Base-by-base conservation (phyloP, 2,113 vertebrate species). In the Gnathonemus longibarbis region DNA sequence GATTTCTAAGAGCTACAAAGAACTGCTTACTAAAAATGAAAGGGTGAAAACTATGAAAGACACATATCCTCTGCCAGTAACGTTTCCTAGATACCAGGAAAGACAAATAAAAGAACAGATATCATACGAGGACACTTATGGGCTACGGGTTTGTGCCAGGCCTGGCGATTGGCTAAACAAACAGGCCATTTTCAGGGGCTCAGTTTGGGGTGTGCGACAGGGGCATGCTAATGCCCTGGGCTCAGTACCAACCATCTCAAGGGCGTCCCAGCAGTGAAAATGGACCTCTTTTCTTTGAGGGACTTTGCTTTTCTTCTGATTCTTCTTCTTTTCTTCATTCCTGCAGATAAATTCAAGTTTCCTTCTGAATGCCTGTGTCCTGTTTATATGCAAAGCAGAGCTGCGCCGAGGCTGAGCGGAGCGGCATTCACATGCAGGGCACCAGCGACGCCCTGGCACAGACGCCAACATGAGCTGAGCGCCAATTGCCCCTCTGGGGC, bases 391-490 rank as follows among this genome's bases (percentile, higher is more conserved):
- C 95, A 89, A 94, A 92, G 92, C 93, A 91, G 94, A 93, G 53
- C 62, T 91, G 92, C 66, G 53, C 11, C 42, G 89, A 91, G 91
- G 91, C 95, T 93, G 93, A 95, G 93, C 94, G 91, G 56, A 80
- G 8, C 21, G 50, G 31, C 93, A 97, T 97, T 97, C 95, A 93
- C 92, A 97, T 97, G 96, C 97, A 56, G 94, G 93, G 94, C 96
- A 96, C 91, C 92, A 90, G 35, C 88, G 53, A 91, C 87, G 88
- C 84, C 91, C 94, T 95, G 94, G 94, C 42, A 3, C 88, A 90
- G 90, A 92, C 84, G 92, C 92, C 91, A 94, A 95, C 90, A 91
- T 90, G 53, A 88, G 90, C 62, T n/a, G 62, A 52, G 92, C 89
- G 96, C 94, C 96, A 95, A 24, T 94, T 90, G 91, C 91, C 94